Conservation (phyloP, 2,888 invertebrate genomes). For the Synergus umbraculus region DNA sequence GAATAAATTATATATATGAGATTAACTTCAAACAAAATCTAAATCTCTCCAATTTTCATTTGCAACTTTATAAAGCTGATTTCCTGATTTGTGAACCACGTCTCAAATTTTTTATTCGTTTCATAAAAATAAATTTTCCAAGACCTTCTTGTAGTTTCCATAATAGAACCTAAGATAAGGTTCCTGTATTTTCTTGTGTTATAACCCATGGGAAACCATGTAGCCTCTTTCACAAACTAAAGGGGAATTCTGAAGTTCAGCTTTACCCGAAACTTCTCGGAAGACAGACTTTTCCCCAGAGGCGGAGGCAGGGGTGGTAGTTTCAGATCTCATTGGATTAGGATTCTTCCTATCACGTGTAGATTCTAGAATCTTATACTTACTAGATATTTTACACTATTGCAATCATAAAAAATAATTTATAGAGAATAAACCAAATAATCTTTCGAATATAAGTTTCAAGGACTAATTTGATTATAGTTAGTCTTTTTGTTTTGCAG, state of each 20-base stretch:
- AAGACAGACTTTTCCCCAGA: conserved; percentile 2
- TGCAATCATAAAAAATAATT: neutral
- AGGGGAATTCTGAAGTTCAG: neutral
- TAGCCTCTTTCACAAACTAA: neutral
- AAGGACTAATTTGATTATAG: too few species aligned
- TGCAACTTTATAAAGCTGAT: neutral
- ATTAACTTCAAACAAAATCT: too few species aligned
- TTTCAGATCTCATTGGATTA: conserved; percentile 2
- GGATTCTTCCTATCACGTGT: neutral
- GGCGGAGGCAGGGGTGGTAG: neutral
- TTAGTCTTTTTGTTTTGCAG: too few species aligned
- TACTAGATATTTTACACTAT: neutral
- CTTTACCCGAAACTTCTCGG: neutral
- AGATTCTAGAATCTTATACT: neutral
- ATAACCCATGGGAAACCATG: conserved; percentile 6
- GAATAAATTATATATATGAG: too few species aligned
- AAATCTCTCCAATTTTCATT: too few species aligned
- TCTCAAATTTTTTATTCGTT: neutral
- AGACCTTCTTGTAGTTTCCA: too few species aligned
- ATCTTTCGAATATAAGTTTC: too few species aligned
- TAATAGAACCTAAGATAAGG: neutral
- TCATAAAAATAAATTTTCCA: neutral
- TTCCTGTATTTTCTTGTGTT: neutral
- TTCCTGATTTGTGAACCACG: neutral
- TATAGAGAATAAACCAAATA: neutral